A percentile compares a stretch with the other conserved stretches of the same genome.
Evolutionary conservation across 1,140 invertebrate species (phyloP).

Genomic region (Neoseiulus cucumeris): DNA sequence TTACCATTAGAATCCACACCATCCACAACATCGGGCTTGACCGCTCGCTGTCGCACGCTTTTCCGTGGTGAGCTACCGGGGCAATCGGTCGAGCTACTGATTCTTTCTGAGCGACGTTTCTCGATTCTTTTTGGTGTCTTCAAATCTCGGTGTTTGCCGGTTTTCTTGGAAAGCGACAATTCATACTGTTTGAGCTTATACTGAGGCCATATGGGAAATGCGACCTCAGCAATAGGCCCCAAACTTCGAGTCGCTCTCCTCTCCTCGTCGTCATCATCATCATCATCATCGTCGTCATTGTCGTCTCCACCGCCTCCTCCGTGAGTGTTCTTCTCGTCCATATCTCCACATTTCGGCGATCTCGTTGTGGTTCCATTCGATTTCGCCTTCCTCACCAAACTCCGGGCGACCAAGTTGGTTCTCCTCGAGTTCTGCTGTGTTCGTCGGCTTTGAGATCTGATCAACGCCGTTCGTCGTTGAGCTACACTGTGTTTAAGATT

Average conservation of each 20-base stretch:
- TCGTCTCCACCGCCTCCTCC: background rate
- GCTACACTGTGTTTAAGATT: background rate
- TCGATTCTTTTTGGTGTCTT: background rate
- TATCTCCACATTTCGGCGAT: no score
- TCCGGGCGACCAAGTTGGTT: background rate
- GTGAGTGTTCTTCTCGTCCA: no score
- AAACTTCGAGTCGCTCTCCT: slow-evolving; percentile 9
- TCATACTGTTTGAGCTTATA: slow-evolving; percentile 11
- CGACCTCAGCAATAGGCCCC: slow-evolving; percentile 11
- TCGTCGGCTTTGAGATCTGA: background rate
- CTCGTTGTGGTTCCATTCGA: background rate
- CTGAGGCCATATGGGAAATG: slow-evolving; percentile 9
- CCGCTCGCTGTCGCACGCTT: background rate
- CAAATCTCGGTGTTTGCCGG: background rate
- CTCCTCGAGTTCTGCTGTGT: background rate
- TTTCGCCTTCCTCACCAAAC: background rate
- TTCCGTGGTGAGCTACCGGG: background rate
- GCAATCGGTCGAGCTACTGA: background rate
- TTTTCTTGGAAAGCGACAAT: slow-evolving; percentile 6
- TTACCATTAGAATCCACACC: background rate
- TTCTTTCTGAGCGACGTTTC: background rate
- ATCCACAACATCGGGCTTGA: background rate
- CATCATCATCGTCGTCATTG: background rate
- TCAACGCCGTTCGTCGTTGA: background rate
- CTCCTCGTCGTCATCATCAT: background rate